These are phyloP conservation scores for Mythimna albipuncta DNA, from an alignment of 2,888 invertebrate genomes.

Conservation along the genomic window DNA sequence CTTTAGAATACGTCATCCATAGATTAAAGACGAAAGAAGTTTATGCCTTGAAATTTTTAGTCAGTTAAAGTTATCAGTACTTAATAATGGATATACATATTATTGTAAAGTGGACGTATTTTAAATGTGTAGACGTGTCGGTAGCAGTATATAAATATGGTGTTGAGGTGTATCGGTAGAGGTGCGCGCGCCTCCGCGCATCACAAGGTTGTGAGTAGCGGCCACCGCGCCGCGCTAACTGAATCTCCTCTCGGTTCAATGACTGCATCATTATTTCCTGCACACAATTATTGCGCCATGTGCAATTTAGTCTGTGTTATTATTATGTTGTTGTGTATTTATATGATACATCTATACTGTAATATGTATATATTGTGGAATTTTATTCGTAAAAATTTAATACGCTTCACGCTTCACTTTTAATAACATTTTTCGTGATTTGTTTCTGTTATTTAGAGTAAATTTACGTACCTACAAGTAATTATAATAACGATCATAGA, in stretches of 20 bases:
- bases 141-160: constrained; percentile 73
- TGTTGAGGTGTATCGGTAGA: constrained; percentile 58
- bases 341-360: constrained; percentile 88
- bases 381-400: constrained; percentile 89
- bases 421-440: constrained; percentile 88
- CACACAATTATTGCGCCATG: constrained; percentile 88
- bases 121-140: constrained; percentile 80
- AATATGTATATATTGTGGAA: constrained; percentile 90
- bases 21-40: constrained; percentile 88
- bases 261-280: constrained; percentile 88
- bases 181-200: constrained; percentile 57
- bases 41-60: constrained; percentile 89
- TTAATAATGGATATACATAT: constrained; percentile 84
- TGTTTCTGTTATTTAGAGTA: constrained; percentile 91
- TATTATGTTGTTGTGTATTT: constrained; percentile 90
- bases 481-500: constrained; percentile 89
- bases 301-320: constrained; percentile 91
- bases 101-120: constrained; percentile 79
- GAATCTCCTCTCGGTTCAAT: constrained; percentile 89
- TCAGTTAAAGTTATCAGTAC: constrained; percentile 89
- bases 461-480: constrained; percentile 91
- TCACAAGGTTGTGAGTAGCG: constrained; percentile 85
- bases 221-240: constrained; percentile 75
- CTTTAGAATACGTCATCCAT: constrained; percentile 89
- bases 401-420: constrained; percentile 90